Percentiles rank a stretch among this genome's conserved stretches.
phyloP scores from a whole-genome alignment of 2,113 vertebrate genomes.

The Gobius niger region DNA sequence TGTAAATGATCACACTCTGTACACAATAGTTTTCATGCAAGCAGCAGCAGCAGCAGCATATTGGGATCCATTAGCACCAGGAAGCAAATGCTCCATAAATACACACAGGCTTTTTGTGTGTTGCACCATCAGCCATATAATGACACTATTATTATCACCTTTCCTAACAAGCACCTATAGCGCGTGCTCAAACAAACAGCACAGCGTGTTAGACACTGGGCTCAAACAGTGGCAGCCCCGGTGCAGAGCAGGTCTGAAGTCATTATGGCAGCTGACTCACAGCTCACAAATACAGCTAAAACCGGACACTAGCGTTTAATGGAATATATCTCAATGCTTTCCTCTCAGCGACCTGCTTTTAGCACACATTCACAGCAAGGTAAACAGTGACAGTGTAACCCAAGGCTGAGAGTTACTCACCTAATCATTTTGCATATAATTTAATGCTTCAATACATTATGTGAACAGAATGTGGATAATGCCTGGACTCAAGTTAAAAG shows the following conservation, averaged over 20 bases:
- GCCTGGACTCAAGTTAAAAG: too few species aligned
- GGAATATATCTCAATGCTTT: slow-evolving; percentile 9
- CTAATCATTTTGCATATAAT: neutral
- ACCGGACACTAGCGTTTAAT: slow-evolving; percentile 8
- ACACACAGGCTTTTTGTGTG: neutral
- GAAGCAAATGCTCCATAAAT: neutral
- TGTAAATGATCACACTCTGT: neutral
- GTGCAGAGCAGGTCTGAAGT: slow-evolving; percentile 14
- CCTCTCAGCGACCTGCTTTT: slow-evolving; percentile 13
- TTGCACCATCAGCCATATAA: neutral
- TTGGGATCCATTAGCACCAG: neutral
- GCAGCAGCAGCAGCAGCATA: neutral
- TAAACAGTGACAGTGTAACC: slow-evolving; percentile 17
- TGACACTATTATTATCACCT: neutral
- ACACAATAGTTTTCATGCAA: neutral
- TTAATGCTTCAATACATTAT: too few species aligned
- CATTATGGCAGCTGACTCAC: slow-evolving; percentile 47
- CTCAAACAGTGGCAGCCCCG: slow-evolving; percentile 14
- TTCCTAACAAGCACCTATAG: neutral
- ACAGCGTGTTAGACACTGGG: slow-evolving; percentile 4
- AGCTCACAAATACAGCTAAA: slow-evolving; percentile 10
- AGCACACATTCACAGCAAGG: neutral
- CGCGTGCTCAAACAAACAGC: neutral
- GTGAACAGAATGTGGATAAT: too few species aligned
- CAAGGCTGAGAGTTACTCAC: slow-evolving; percentile 35